Evolutionary conservation across 2,888 invertebrate species (phyloP).

Genomic region (Nemoura dubitans): DNA sequence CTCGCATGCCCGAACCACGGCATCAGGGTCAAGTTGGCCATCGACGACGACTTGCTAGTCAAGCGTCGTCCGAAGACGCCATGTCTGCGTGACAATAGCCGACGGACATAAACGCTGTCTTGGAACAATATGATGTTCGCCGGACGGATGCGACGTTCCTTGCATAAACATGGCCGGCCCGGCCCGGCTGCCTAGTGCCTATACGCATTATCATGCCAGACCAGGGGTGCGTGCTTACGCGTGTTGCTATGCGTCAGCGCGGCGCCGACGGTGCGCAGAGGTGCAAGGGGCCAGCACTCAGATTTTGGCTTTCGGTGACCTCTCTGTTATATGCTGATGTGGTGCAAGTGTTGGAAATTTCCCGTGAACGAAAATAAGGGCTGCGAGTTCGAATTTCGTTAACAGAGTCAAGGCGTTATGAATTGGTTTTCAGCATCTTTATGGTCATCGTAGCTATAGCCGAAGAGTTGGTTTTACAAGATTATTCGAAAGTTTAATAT

Average conservation of each 20-base stretch:
- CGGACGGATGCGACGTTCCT: background rate
- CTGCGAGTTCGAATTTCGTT: no score
- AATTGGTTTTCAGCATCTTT: no score
- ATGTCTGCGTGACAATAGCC: slow-evolving; percentile 9
- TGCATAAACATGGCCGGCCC: background rate
- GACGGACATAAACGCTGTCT: slow-evolving; percentile 8
- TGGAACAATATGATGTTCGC: slow-evolving; percentile 27
- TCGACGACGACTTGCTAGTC: background rate
- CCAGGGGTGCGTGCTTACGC: background rate
- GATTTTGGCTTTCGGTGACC: background rate
- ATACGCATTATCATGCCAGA: background rate
- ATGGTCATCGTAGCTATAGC: no score
- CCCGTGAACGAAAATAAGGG: no score
- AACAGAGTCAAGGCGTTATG: no score
- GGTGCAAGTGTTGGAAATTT: no score
- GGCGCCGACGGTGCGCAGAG: slow-evolving; percentile 7
- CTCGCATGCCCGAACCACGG: background rate
- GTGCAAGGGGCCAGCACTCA: background rate
- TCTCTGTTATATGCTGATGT: background rate
- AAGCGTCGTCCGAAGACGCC: background rate
- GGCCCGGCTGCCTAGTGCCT: no score
- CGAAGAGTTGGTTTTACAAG: no score
- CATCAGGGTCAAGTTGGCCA: background rate
- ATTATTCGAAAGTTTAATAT: no score
- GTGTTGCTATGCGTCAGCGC: background rate